Evolutionary conservation across 35 echinoderm and acorn worm genomes (phyloP), one percentile per base, ranked within the genome.

Genomic region (Apostichopus japonicus): DNA sequence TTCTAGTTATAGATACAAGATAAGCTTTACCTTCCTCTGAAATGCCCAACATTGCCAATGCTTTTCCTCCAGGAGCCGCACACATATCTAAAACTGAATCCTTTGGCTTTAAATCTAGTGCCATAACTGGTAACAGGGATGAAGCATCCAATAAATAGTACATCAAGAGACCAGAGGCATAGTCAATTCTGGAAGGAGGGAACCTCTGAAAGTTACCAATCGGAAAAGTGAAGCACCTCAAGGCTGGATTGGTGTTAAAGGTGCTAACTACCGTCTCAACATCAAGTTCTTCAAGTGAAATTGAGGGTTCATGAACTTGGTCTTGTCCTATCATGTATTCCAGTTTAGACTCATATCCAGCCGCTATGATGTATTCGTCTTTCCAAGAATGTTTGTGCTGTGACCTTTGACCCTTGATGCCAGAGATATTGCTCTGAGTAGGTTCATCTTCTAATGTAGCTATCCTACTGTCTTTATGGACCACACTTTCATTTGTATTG

Each of bases 91-190:
- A 72, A 14, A 98, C 92, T 9, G 81, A 61, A 27, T 96, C 95
- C 8, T 88, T 70, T 15, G 87, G 72, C 71, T 75, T 56, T 10
- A 96, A 16, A 92, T 93, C 97, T 78, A 98, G 73, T 1, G 95
- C 95, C 54, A 98, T 65, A 53, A 98, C 97, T 8, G 97, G 97
- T 24, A 98, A 77, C 14, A 98, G 24, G 0, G 97, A 98, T 53
- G 95, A 93, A 11, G 95, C 93, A 93, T 98, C 97, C 94, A 98
- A 93, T 44, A 91, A 57, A 80, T 98, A 98, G 83, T 98, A 96
- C 72, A 79, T 61, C 23, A 96, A 87, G 23, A 80, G 57, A 16
- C 86, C 72, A 23, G 23, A 55, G 4, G 27, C 14, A 4, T 91
- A 57, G 23, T 94, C 91, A 55, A 84, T 71, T 82, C 94, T 96